Conservation (phyloP, 1,140 invertebrate species). For the Drosophila pseudoananassae region DNA sequence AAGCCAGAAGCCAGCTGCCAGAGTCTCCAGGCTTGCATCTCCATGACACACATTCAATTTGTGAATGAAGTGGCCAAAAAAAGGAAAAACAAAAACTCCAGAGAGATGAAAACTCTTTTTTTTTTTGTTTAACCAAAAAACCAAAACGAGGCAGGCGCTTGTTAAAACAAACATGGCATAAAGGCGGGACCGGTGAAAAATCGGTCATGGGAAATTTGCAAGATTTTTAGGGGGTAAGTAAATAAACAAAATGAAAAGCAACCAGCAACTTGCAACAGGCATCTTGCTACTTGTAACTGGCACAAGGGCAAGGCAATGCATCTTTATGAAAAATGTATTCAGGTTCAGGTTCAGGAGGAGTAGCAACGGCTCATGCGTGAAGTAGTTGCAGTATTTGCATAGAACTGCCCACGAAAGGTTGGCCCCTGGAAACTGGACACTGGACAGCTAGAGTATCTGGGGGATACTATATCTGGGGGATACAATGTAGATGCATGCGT, state of each 20-base stretch:
- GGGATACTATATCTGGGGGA: conserved; percentile 30
- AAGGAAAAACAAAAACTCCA: neutral
- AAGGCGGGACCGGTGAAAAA: conserved; percentile 47
- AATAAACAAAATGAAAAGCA: conserved; percentile 31
- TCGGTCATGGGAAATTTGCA: conserved; percentile 78
- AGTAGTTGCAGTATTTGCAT: conserved; percentile 59
- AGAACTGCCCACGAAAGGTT: conserved; percentile 56
- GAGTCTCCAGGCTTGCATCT: conserved; percentile 14
- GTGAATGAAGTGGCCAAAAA: conserved; percentile 76
- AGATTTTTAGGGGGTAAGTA: conserved; percentile 31
- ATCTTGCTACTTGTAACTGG: conserved; percentile 39
- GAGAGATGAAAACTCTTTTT: conserved; percentile 33
- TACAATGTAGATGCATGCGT: conserved; percentile 51
- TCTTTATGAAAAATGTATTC: conserved; percentile 63
- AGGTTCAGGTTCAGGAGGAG: conserved; percentile 32
- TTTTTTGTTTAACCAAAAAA: conserved; percentile 54
- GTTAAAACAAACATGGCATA: conserved; percentile 51
- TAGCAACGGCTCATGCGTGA: conserved; percentile 51
- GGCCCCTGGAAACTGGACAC: conserved; percentile 55
- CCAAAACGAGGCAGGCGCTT: conserved; percentile 55
- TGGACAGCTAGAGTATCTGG: conserved; percentile 35
- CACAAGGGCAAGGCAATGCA: conserved; percentile 58
- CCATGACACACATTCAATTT: conserved; percentile 74
- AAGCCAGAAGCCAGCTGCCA: conserved; percentile 26
- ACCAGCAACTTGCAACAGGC: conserved; percentile 42